Conservation (phyloP, 2,113 vertebrate genomes). For the Tricholaema leucomelas region DNA sequence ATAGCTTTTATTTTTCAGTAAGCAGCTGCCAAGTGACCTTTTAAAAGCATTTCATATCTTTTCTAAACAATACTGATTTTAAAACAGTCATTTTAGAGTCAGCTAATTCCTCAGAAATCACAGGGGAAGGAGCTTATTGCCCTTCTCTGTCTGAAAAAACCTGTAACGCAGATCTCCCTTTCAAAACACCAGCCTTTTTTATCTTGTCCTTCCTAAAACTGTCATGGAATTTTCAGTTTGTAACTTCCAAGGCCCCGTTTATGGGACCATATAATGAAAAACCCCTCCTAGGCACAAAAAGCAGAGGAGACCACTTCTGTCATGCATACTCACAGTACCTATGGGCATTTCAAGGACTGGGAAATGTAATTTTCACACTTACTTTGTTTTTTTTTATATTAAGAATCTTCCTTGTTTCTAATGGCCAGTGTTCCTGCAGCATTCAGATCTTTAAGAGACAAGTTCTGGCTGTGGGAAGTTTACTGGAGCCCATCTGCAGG, state of each 20-base stretch:
- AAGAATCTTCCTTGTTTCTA: background rate
- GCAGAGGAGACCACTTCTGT: background rate
- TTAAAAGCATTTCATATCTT: background rate
- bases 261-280: background rate
- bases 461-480: background rate
- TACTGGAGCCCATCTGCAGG: background rate
- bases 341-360: background rate
- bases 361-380: background rate
- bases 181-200: background rate
- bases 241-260: background rate
- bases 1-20: background rate
- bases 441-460: background rate
- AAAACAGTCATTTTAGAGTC: background rate
- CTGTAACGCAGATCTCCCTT: rapidly evolving
- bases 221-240: background rate
- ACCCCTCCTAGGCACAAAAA: background rate
- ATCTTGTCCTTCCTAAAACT: background rate
- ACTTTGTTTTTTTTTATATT: background rate
- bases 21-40: background rate
- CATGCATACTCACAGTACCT: background rate
- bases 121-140: background rate
- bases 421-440: background rate
- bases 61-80: background rate
- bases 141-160: background rate
- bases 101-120: background rate